Evolutionary conservation across 2,888 invertebrate species (phyloP), one percentile per base, ranked within the genome.

Genomic region (Disparrhopalites patrizii): DNA sequence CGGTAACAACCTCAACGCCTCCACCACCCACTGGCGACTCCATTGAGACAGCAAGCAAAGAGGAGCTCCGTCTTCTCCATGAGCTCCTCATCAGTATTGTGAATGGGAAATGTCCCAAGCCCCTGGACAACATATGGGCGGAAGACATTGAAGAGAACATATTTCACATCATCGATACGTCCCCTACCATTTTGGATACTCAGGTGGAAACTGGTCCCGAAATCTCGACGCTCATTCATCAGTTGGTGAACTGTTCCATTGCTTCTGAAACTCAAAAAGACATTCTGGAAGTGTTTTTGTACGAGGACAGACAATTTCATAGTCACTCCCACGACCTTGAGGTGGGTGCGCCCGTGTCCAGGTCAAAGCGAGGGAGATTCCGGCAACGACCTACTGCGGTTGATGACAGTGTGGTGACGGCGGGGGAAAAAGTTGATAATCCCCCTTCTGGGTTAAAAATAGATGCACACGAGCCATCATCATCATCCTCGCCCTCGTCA

Each of bases 171-270:
- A 54, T 54, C 18, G 54, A 54, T n/a, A 23, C 20, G 23, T 54
- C 54, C 7, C 15, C 20, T 30, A 30, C 13, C n/a, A 18, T 13
- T 13, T n/a, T n/a, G 1, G 20, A 20, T 30, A 54, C 54, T 1
- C 15, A 54, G 8, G n/a, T 18, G 18, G 54, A 54, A n/a, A 54
- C 54, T 10, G 33, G 54, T 30, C 33, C 30, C 18, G 54, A 54
- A 4, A 54, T 54, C 1, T 30, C 54, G 1, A 10, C 15, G 2
- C 23, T 54, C 1, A 54, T 54, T 31, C 54, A 54, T 54, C 54
- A 54, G 18, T n/a, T 54, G 15, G 54, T 54, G 15, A 54, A 54
- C 15, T 54, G 54, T 54, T 31, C 31, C 33, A 54, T 54, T 3
- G n/a, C n/a, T 13, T 30, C 54, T 15, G 54, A 54, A 20, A 27